These are phyloP conservation scores for Scrobipalpa costella DNA, from an alignment of 2,888 invertebrate species.

Conservation along the genomic window DNA sequence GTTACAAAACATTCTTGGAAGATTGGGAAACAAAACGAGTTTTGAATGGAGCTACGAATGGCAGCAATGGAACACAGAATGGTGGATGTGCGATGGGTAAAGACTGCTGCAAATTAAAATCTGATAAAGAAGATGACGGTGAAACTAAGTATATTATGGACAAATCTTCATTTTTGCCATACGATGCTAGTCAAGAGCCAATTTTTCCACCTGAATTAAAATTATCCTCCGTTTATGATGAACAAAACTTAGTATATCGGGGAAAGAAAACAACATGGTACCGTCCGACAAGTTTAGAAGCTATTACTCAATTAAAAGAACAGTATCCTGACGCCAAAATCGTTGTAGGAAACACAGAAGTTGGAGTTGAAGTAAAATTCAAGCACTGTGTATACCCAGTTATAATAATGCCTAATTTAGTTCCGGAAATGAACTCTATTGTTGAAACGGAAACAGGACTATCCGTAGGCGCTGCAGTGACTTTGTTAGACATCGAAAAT, in stretches of 20 bases:
- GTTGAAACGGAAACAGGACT: slow-evolving; percentile 81
- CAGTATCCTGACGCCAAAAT: slow-evolving; percentile 85
- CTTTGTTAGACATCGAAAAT: slow-evolving; percentile 88
- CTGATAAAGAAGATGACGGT: slow-evolving; percentile 55
- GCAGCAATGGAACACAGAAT: slow-evolving; percentile 33
- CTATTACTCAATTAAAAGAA: slow-evolving; percentile 84
- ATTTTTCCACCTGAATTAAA: slow-evolving; percentile 92
- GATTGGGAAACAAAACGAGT: slow-evolving; percentile 83
- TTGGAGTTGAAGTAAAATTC: slow-evolving; percentile 92
- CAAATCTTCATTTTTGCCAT: slow-evolving; percentile 83
- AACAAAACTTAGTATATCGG: slow-evolving; percentile 72
- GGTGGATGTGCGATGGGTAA: slow-evolving; percentile 82
- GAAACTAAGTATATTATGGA: slow-evolving; percentile 81
- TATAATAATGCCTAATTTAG: slow-evolving; percentile 91
- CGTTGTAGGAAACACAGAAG: slow-evolving; percentile 91
- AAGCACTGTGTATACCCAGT: slow-evolving; percentile 88
- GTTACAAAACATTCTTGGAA: slow-evolving; percentile 88
- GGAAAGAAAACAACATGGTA: slow-evolving; percentile 84
- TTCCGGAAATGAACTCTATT: slow-evolving; percentile 87
- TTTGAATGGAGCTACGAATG: slow-evolving; percentile 36
- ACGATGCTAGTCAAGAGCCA: slow-evolving; percentile 88
- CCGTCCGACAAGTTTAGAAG: slow-evolving; percentile 82
- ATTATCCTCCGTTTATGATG: slow-evolving; percentile 81
- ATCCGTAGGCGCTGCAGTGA: slow-evolving; percentile 90
- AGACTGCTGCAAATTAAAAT: slow-evolving; percentile 82